These are phyloP conservation scores for Sialia sialis DNA, from an alignment of 2,113 vertebrate genomes.

Conservation along the genomic window DNA sequence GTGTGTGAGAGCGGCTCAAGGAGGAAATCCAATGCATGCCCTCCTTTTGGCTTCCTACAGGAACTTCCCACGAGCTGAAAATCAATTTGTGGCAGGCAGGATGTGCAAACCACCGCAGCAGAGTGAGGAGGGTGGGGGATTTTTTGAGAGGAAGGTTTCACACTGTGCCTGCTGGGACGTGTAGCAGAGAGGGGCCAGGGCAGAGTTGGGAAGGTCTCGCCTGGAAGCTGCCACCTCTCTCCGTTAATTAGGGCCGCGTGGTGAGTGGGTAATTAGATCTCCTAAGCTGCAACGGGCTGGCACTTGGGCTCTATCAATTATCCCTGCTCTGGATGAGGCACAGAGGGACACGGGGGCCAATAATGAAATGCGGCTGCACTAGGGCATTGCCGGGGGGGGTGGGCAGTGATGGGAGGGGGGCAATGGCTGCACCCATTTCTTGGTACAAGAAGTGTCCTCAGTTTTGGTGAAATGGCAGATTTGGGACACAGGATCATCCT, in stretches of 20 bases:
- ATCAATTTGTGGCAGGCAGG: background rate
- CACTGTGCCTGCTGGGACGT: rapidly evolving
- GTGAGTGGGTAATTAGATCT: constrained; percentile 25
- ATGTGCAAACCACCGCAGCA: background rate
- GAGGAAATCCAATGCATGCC: background rate
- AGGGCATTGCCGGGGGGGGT: rapidly evolving
- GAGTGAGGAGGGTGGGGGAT: background rate
- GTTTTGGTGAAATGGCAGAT: background rate
- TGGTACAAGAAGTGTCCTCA: background rate
- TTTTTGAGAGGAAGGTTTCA: rapidly evolving
- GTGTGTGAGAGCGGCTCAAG: rapidly evolving
- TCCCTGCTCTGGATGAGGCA: background rate
- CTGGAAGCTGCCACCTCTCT: constrained; percentile 1
- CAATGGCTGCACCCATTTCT: background rate
- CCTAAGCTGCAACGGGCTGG: constrained; percentile 5
- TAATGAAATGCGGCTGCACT: constrained; percentile 7
- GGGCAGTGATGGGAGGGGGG: background rate
- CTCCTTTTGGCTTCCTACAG: background rate
- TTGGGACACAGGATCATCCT: rapidly evolving
- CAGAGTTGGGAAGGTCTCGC: background rate
- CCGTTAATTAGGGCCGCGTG: constrained; percentile 8
- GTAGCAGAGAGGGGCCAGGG: background rate
- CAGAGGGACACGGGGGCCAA: background rate
- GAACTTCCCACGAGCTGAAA: background rate
- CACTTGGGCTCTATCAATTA: constrained; percentile 60